phyloP scores from a whole-genome alignment of 2,797 vertebrate species.

The Xiphorhynchus erythropygius region DNA sequence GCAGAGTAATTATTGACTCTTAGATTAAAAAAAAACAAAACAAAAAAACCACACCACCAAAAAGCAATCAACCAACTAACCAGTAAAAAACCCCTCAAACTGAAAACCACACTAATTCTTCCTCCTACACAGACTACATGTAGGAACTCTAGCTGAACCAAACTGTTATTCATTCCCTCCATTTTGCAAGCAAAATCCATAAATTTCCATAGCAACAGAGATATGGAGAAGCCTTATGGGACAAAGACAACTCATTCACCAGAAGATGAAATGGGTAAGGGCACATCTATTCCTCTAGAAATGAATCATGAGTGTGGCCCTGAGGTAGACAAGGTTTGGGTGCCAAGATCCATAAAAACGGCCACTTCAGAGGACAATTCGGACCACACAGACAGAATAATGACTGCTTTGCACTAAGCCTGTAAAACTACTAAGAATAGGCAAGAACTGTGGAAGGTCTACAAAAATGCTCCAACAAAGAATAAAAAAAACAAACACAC shows the following conservation, averaged over 20 bases:
- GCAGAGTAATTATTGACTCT: background rate
- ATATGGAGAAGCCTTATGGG: background rate
- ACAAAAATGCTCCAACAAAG: background rate
- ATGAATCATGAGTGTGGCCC: background rate
- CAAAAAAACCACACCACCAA: background rate
- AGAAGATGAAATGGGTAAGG: background rate
- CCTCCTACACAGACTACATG: constrained; percentile 1
- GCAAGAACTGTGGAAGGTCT: background rate
- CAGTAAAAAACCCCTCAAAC: background rate
- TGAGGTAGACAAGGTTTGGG: background rate
- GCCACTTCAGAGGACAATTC: constrained; percentile 2
- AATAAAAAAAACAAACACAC: background rate
- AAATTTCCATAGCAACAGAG: constrained; percentile 4
- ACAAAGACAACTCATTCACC: background rate
- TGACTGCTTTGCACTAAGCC: background rate
- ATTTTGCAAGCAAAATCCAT: background rate
- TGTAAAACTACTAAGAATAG: constrained; percentile 5
- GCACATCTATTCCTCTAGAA: background rate
- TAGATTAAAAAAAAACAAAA: background rate
- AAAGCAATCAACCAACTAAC: background rate
- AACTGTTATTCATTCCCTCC: background rate
- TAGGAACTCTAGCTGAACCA: background rate
- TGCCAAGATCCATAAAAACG: background rate
- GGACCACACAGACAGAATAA: constrained; percentile 18
- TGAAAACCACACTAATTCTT: background rate